Base-by-base conservation (phyloP, 1,140 invertebrate species). In the Ptiloglossa arizonensis region DNA sequence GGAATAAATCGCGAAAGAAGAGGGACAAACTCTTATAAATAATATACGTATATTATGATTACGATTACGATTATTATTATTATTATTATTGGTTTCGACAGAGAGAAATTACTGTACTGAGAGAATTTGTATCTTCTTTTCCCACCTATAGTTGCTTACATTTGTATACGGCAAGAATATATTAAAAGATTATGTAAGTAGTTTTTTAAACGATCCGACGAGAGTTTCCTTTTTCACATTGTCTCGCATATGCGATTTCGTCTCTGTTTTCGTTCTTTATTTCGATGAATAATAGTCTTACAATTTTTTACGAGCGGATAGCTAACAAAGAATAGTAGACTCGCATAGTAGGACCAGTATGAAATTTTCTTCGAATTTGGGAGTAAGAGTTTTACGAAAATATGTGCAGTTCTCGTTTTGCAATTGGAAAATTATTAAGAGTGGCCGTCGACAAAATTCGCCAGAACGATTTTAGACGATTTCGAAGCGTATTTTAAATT, bases 151-250 rank as follows among this genome's bases (percentile, higher is more conserved):
- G 59, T 63, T 78, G 68, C 68, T 71, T 78, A 71, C 48, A 78
- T 78, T 78, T 78, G 67, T 78, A 71, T 71, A 71, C 59, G n/a
- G 48, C 27, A 54, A 78, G 38, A 78, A 72, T 78, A 57, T 71
- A 71, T 71, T 71, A 46, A 57, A 64, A 62, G 24, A 72, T 56
- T 48, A 56, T 41, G 29, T 57, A 54, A 57, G 27, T 57, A 71
- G 59, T 50, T 78, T 78, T 50, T 57, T 72, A 72, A 72, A 72
- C n/a, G 22, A 57, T 72, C 52, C 44, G 32, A 44, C 22, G n/a
- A 52, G 17, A 52, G 11, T 62, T 52, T 15, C 11, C 24, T 62
- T 19, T 22, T 24, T 35, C 24, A 32, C 35, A 11, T 4, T 17
- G 17, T 48, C 4, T 46, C 13, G 9, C 3, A 0, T 9, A 6